Evolutionary conservation across 2,888 invertebrate species (phyloP).

Genomic region (Dynastes maya): DNA sequence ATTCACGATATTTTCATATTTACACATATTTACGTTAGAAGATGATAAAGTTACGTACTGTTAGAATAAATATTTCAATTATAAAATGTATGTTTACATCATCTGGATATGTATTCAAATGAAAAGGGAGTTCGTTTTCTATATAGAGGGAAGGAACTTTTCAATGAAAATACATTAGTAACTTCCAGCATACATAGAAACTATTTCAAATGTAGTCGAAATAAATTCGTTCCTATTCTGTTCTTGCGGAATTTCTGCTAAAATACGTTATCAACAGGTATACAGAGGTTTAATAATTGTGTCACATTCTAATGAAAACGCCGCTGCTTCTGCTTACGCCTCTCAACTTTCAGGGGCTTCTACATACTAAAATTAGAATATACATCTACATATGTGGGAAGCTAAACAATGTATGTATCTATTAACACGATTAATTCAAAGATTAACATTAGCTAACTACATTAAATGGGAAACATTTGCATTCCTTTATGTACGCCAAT

Average conservation of each 20-base stretch:
- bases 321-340: no score
- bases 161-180: slow-evolving; percentile 18
- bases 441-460: no score
- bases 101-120: neutral
- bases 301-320: slow-evolving; percentile 33
- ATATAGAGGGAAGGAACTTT: slow-evolving; percentile 11
- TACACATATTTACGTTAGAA: neutral
- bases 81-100: neutral
- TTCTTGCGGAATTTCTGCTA: slow-evolving; percentile 25
- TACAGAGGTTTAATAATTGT: slow-evolving; percentile 24
- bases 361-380: slow-evolving; percentile 10
- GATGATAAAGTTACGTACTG: neutral
- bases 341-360: no score
- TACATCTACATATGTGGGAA: neutral
- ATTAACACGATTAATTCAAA: no score
- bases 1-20: slow-evolving; percentile 17
- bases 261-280: slow-evolving; percentile 42
- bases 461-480: neutral
- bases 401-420: no score
- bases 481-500: no score
- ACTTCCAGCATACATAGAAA: slow-evolving; percentile 16
- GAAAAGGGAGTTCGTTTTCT: neutral
- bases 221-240: slow-evolving; percentile 24
- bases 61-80: neutral
- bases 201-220: slow-evolving; percentile 30